These are phyloP conservation scores for Eutrigla gurnardus DNA, from an alignment of 2,797 vertebrate species.

Conservation along the genomic window DNA sequence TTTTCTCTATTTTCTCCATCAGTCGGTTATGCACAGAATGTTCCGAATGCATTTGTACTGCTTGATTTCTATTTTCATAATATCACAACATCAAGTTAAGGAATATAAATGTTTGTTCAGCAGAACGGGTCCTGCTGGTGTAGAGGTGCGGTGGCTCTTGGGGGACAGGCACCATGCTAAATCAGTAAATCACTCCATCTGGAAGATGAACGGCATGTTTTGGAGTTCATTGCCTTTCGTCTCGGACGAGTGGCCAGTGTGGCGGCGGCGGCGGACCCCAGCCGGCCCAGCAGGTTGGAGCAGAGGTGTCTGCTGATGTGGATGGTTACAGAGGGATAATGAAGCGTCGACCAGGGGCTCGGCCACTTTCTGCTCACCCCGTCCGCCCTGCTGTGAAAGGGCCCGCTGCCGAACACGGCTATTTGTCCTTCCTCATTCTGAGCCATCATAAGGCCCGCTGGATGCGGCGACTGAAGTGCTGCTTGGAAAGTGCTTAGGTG, in stretches of 20 bases:
- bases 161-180: conserved; percentile 72
- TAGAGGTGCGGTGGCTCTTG: conserved; percentile 61
- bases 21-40: conserved; percentile 71
- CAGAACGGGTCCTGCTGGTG: conserved; percentile 64
- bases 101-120: conserved; percentile 82
- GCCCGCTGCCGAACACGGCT: conserved; percentile 38
- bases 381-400: conserved; percentile 57
- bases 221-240: conserved; percentile 82
- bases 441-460: conserved; percentile 32
- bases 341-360: conserved; percentile 68
- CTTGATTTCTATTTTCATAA: conserved; percentile 83
- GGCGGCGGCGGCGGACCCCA: conserved; percentile 31
- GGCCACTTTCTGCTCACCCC: conserved; percentile 53
- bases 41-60: conserved; percentile 74
- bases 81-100: conserved; percentile 80
- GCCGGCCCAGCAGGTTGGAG: conserved; percentile 66
- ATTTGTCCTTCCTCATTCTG: conserved; percentile 38
- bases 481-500: conserved; percentile 42
- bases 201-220: conserved; percentile 83
- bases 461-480: conserved; percentile 13
- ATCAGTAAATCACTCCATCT: conserved; percentile 83
- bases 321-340: conserved; percentile 79
- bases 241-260: conserved; percentile 73
- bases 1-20: conserved; percentile 80
- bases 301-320: conserved; percentile 70